Evolutionary conservation across 1,140 invertebrate genomes (phyloP), one percentile per base, ranked within the genome.

Genomic region (Microplitis mediator): DNA sequence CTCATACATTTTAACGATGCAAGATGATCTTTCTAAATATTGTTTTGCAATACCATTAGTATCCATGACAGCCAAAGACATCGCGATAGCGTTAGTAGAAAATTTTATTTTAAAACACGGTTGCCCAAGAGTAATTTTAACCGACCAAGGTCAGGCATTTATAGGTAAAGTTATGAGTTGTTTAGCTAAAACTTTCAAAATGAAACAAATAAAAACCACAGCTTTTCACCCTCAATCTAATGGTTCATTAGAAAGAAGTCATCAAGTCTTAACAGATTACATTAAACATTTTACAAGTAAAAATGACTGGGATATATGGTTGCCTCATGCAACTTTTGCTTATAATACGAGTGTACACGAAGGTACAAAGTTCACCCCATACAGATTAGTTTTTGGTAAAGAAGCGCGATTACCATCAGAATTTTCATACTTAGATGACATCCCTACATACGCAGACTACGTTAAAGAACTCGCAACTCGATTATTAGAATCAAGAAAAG

Each of bases 281-380:
- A 69, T 80, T 16, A 76, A 68, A 70, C 67, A 76, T 70, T 83
- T 78, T 61, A 60, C 73, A 5, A 64, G 74, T 11, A 36, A 60
- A 3, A 69, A 65, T 9, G 77, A 86, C 71, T 88, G 85, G 86
- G 79, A 86, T 56, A 32, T 74, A 16, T 78, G 72, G 60, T 32
- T 85, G 3, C 73, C 73, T 4, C 76, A 74, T 66, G 78, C 80
- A 4, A 51, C 79, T n/a, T 45, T 13, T 4, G 75, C 77, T 31
- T 82, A 78, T 68, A 69, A 79, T 23, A 76, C 65, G 63, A 61
- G 58, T 11, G 14, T 54, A 31, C 72, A 74, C 16, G 60, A 71
- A 11, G 65, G 64, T 4, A 74, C 66, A 1, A 65, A 67, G 5
- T 74, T 69, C 36, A 56, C 60, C 0, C 72, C 75, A 0, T 60